Evolutionary conservation across 2,888 invertebrate genomes (phyloP), one percentile per base, ranked within the genome.

Genomic region (Acrobasis repandana): DNA sequence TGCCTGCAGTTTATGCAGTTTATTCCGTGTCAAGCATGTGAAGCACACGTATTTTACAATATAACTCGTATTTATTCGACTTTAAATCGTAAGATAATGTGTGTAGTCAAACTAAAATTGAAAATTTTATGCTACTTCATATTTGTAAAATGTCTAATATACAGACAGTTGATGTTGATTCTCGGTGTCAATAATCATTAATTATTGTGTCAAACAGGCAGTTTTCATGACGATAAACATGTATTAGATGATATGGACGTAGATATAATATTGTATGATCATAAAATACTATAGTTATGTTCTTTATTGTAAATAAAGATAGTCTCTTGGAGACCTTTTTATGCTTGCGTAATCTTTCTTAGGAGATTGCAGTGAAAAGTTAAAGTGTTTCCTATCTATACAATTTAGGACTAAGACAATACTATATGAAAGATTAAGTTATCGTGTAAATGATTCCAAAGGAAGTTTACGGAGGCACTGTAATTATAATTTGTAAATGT

Each of bases 401-500:
- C 14, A 43, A 34, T 51, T 28, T 51, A 51, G 51, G 33, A 16
- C 15, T 33, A 51, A 51, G 51, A 34, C 15, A 34, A 15, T 51
- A 51, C 28, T 34, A 34, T 51, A n/a, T 6, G 51, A 2, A 34
- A 33, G 51, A 51, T 51, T 34, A 16, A 52, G 16, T 18, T 14
- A 54, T 43, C 34, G 20, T 56, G 36, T 49, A 38, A 59, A 20
- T 49, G 56, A 38, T 61, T 56, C 8, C 48, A 52, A 56, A 47
- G 60, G 56, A 62, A 65, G 64, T 61, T 60, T 59, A 63, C 50
- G 11, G 52, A 57, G 63, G 61, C 61, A 51, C 46, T 33, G 51
- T 64, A 64, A 58, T 20, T 9, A 56, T 62, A 63, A 64, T 58
- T 58, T 64, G 66, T 66, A 66, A 56, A 64, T 64, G 61, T 61